Evolutionary conservation across 2,113 vertebrate species (phyloP).

Genomic region (Anser brachyrhynchus): DNA sequence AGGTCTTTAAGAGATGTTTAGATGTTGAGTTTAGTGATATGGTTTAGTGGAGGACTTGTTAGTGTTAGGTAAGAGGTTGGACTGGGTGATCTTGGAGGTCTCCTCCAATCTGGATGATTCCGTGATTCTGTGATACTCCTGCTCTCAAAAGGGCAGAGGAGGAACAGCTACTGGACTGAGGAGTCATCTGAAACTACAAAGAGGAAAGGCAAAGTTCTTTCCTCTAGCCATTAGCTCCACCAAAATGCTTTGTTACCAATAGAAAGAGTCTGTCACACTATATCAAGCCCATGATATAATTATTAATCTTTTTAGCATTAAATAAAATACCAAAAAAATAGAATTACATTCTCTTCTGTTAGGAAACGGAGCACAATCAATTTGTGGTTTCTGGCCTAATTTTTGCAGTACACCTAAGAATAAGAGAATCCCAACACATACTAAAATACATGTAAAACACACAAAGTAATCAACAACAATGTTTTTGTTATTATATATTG

Average conservation of each 20-base stretch:
- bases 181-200: background rate
- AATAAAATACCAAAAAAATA: background rate
- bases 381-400: background rate
- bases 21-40: no score
- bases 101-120: no score
- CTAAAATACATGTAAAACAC: background rate
- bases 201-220: background rate
- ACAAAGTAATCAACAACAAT: background rate
- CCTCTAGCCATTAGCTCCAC: background rate
- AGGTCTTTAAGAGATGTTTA: no score
- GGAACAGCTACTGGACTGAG: background rate
- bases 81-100: no score
- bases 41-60: no score
- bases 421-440: background rate
- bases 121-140: background rate
- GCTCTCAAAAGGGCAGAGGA: background rate
- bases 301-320: background rate
- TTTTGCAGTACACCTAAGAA: background rate
- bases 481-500: background rate
- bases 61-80: no score
- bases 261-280: background rate
- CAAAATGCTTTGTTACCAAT: background rate
- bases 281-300: background rate
- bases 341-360: background rate
- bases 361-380: background rate